Evolutionary conservation across 2,113 vertebrate genomes (phyloP).

Genomic region (Microcebus tavaratra): DNA sequence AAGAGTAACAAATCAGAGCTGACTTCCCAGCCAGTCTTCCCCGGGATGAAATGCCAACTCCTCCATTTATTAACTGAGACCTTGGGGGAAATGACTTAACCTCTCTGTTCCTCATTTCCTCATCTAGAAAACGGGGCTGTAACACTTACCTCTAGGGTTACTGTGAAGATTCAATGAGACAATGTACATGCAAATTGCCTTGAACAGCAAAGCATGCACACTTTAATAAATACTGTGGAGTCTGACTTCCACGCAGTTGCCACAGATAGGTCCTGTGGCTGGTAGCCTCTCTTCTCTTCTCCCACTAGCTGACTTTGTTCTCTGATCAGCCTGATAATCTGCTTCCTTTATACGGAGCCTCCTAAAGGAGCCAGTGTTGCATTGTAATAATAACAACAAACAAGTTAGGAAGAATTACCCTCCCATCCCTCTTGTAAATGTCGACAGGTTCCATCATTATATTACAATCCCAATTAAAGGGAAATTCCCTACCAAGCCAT

Average conservation of each 20-base stretch:
- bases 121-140: background rate
- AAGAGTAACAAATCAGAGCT: background rate
- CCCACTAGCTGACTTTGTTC: background rate
- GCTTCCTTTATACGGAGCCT: background rate
- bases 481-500: constrained; percentile 70
- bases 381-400: constrained; percentile 61
- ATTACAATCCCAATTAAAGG: constrained; percentile 72
- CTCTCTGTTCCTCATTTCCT: background rate
- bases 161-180: background rate
- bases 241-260: background rate
- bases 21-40: background rate
- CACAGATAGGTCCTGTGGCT: background rate
- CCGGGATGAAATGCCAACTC: background rate
- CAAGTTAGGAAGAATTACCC: constrained; percentile 71
- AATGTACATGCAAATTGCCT: background rate
- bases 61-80: background rate
- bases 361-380: constrained; percentile 53
- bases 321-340: background rate
- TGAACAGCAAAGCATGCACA: no score
- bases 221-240: background rate
- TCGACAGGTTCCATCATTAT: constrained; percentile 70
- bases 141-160: no score
- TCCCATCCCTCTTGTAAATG: constrained; percentile 77
- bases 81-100: background rate
- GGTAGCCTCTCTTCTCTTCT: background rate